Percentiles rank a stretch among this genome's conserved stretches.
phyloP scores from a whole-genome alignment of 2,888 invertebrate genomes.

The Steinernema carpocapsae region DNA sequence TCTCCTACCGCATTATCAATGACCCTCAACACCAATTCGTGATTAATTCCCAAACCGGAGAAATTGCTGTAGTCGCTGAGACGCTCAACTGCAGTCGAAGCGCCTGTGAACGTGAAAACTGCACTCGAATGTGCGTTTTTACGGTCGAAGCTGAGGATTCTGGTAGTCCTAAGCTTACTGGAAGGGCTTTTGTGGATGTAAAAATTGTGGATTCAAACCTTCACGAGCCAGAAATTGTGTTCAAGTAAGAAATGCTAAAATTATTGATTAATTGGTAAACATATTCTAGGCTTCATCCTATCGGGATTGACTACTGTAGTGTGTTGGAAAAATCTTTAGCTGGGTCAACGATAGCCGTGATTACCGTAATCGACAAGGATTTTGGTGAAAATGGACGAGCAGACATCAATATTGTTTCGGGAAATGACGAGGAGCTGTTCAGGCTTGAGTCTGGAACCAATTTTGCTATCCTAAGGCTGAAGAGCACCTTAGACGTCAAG shows the following conservation, averaged over 20 bases:
- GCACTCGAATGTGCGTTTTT: constrained; percentile 76
- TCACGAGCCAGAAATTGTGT: constrained; percentile 85
- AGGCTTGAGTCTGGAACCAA: constrained; percentile 75
- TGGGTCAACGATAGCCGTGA: constrained; percentile 88
- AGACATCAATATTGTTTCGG: constrained; percentile 81
- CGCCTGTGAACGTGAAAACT: constrained; percentile 27
- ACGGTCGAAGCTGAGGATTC: constrained; percentile 89
- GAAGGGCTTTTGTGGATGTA: constrained; percentile 81
- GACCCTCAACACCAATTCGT: constrained; percentile 75
- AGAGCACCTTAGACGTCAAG: not conserved
- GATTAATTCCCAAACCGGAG: constrained; percentile 84
- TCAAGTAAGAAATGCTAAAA: constrained; percentile 31
- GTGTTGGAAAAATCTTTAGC: constrained; percentile 76
- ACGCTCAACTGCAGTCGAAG: constrained; percentile 26
- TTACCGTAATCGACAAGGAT: constrained; percentile 88
- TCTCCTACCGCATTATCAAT: constrained; percentile 80
- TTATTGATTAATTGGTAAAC: not conserved
- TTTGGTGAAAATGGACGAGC: constrained; percentile 90
- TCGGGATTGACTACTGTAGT: constrained; percentile 7
- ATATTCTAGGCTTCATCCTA: constrained; percentile 31
- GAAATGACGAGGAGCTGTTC: constrained; percentile 89
- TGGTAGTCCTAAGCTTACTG: constrained; percentile 80
- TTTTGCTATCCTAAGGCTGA: constrained; percentile 38
- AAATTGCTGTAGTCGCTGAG: constrained; percentile 76
- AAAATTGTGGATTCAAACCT: constrained; percentile 88